Percentiles rank a stretch among this genome's conserved stretches.
Conservation (phyloP, 2,113 vertebrate genomes). For the Neotoma lepida region DNA sequence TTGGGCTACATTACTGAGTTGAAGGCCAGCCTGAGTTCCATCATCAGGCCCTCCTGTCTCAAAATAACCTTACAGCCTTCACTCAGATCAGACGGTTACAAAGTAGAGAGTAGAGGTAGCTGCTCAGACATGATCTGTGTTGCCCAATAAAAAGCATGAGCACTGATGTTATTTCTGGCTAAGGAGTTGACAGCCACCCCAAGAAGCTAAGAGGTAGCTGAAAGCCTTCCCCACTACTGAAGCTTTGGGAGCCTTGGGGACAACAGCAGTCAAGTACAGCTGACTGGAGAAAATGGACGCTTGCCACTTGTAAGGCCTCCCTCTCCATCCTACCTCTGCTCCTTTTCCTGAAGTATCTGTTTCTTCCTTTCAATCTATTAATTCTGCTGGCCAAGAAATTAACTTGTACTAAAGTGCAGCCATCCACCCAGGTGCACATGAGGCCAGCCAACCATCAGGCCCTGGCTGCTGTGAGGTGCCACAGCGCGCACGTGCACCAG, state of each 20-base stretch:
- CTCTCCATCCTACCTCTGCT: neutral
- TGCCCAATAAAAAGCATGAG: neutral
- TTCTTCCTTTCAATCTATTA: constrained; percentile 48
- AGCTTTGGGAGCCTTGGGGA: neutral
- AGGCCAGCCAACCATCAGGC: neutral
- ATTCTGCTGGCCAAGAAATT: neutral
- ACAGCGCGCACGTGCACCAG: neutral
- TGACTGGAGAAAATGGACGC: neutral
- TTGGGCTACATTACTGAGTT: neutral
- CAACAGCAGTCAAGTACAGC: neutral
- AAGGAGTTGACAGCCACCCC: neutral
- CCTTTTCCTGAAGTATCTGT: neutral
- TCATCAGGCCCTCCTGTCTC: neutral
- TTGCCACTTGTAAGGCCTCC: neutral
- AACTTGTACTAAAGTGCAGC: neutral
- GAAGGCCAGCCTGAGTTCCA: neutral
- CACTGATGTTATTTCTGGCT: neutral
- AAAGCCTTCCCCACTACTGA: neutral
- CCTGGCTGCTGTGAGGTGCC: neutral
- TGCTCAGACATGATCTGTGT: neutral
- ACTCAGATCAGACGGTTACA: neutral
- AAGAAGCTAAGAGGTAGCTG: neutral
- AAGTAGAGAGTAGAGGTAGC: neutral
- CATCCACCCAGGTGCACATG: neutral
- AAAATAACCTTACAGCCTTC: neutral